Evolutionary conservation across 2,888 invertebrate species (phyloP), one percentile per base, ranked within the genome.

Genomic region (Tiphia femorata): DNA sequence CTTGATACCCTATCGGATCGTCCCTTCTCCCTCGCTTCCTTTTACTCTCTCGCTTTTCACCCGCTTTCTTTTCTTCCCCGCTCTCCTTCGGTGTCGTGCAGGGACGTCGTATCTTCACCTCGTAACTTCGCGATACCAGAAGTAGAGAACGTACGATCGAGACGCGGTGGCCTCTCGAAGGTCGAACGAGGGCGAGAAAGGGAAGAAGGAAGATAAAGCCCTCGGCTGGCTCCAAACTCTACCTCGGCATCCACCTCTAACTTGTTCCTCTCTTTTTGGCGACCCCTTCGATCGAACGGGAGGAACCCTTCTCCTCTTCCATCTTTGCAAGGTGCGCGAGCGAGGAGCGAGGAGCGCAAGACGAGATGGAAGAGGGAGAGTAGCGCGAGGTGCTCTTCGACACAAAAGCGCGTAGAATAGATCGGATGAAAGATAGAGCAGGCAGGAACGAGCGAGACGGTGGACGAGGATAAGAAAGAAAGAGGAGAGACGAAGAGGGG

Each of bases 201-300:
- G 14, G n/a, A n/a, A n/a, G n/a, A n/a, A 37, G 23, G 37, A 43
- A 58, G 52, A 58, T 49, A 49, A 40, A 47, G 57, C n/a, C n/a
- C n/a, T n/a, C n/a, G n/a, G n/a, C n/a, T n/a, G n/a, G n/a, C n/a
- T n/a, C n/a, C n/a, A n/a, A n/a, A n/a, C n/a, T n/a, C n/a, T n/a
- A n/a, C n/a, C n/a, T n/a, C n/a, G n/a, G n/a, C n/a, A n/a, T 43
- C 42, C 10, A 17, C 42, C 27, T 33, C 33, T n/a, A 33, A 33
- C 14, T 14, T 33, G 12, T 14, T 14, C 12, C 16, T 42, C 42
- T 25, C 42, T 25, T 14, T 27, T 16, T 17, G 8, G 25, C 41
- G 19, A 3, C 43, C n/a, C 30, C 16, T 30, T 5, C 33, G 12
- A 14, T 33, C 12, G 44, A 30, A 19, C 17, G 44, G 20, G 29